phyloP scores from a whole-genome alignment of 1,140 invertebrate species.

The Nasonia vitripennis region DNA sequence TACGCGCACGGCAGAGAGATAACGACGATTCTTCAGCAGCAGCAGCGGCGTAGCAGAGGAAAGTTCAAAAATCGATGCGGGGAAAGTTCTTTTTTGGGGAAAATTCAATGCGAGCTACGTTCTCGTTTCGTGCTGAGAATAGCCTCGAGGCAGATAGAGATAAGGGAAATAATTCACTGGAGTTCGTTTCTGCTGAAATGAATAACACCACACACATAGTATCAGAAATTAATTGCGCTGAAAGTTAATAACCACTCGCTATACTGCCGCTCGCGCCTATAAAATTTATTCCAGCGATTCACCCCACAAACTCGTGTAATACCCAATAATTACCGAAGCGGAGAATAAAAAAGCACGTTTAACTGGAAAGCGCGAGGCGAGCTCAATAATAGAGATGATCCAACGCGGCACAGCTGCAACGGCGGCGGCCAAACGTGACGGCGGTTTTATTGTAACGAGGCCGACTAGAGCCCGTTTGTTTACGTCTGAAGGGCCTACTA shows the following conservation, averaged over 20 bases:
- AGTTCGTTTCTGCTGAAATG: not conserved
- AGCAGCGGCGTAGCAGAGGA: too few species aligned
- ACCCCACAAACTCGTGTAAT: not conserved
- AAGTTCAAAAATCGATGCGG: not conserved
- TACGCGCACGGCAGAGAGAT: not conserved
- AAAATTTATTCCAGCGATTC: not conserved
- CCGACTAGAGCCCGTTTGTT: not conserved
- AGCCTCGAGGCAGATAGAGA: not conserved
- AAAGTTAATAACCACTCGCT: not conserved
- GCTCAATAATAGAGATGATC: not conserved
- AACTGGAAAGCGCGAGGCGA: not conserved
- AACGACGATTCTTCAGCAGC: not conserved
- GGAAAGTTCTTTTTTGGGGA: not conserved
- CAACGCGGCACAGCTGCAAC: not conserved
- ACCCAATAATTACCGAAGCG: not conserved
- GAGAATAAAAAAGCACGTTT: not conserved
- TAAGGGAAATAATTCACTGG: not conserved
- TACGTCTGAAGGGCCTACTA: not conserved
- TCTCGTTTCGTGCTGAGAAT: not conserved
- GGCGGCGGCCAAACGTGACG: not conserved
- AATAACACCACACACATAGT: not conserved
- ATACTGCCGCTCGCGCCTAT: not conserved
- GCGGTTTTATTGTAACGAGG: not conserved
- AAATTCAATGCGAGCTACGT: not conserved
- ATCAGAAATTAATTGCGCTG: not conserved